These are phyloP conservation scores for Parauchenoglanis ngamensis DNA, from an alignment of 2,797 vertebrate species.

Conservation along the genomic window DNA sequence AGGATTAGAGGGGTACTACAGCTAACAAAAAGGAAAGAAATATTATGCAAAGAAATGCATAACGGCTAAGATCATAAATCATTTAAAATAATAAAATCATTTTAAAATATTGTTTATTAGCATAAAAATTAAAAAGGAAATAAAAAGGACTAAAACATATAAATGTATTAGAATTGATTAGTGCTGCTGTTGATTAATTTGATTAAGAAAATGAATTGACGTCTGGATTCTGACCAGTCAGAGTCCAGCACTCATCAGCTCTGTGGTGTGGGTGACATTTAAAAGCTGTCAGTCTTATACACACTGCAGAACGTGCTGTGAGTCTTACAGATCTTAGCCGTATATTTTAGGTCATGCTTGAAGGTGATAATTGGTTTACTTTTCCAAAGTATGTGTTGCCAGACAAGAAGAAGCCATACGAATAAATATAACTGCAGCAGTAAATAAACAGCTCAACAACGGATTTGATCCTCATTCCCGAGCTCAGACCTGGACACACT, in stretches of 20 bases:
- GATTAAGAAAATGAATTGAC: neutral
- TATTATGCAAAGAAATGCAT: neutral
- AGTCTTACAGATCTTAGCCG: neutral
- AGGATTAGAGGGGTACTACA: neutral
- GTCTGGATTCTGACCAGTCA: neutral
- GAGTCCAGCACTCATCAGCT: neutral
- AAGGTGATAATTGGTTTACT: neutral
- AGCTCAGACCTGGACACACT: slow-evolving; percentile 44
- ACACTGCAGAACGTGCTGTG: neutral
- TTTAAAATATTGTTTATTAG: too few species aligned
- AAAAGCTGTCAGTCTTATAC: neutral
- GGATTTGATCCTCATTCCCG: slow-evolving; percentile 56
- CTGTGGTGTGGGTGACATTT: neutral
- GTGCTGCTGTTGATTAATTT: neutral
- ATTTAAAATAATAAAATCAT: too few species aligned
- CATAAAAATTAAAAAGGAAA: too few species aligned
- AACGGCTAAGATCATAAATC: neutral
- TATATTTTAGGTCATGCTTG: neutral
- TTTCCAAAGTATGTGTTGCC: neutral
- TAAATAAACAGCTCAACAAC: slow-evolving; percentile 5
- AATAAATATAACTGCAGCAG: neutral
- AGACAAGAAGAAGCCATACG: neutral
- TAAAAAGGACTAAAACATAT: too few species aligned
- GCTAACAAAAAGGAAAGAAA: neutral
- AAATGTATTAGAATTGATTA: too few species aligned